These are phyloP conservation scores for Siniperca scherzeri DNA, from an alignment of 2,797 vertebrate genomes.

Conservation along the genomic window DNA sequence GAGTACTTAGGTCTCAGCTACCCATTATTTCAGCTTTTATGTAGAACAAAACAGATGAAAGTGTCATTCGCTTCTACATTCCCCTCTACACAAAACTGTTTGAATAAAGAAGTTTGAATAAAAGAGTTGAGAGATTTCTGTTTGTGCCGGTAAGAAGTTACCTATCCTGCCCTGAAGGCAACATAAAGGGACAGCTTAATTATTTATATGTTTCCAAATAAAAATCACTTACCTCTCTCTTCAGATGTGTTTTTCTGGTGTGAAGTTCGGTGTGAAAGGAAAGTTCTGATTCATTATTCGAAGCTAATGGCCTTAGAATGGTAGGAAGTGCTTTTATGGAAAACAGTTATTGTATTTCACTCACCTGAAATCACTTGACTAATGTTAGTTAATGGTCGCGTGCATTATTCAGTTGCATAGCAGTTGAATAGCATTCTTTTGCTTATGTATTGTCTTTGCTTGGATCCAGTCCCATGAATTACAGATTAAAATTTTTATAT, in stretches of 20 bases:
- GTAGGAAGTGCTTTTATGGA: conserved; percentile 57
- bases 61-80: conserved; percentile 9
- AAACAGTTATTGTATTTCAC: conserved; percentile 61
- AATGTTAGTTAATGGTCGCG: conserved; percentile 47
- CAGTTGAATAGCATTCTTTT: conserved; percentile 26
- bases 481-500: conserved; percentile 11
- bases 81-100: neutral
- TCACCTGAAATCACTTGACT: conserved; percentile 59
- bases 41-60: conserved; percentile 41
- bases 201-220: conserved; percentile 71
- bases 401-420: conserved; percentile 60
- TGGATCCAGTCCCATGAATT: conserved; percentile 9
- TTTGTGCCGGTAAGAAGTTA: conserved; percentile 4
- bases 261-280: conserved; percentile 53
- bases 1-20: conserved; percentile 45
- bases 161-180: conserved; percentile 34
- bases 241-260: conserved; percentile 51
- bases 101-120: conserved; percentile 29
- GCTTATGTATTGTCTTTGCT: conserved; percentile 18
- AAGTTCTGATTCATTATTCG: conserved; percentile 69
- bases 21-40: conserved; percentile 26
- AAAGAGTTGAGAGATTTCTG: conserved; percentile 13
- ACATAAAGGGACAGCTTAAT: conserved; percentile 54
- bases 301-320: conserved; percentile 64
- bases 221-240: conserved; percentile 51